Evolutionary conservation across 2,888 invertebrate species (phyloP).

Genomic region (Agapostemon virescens): DNA sequence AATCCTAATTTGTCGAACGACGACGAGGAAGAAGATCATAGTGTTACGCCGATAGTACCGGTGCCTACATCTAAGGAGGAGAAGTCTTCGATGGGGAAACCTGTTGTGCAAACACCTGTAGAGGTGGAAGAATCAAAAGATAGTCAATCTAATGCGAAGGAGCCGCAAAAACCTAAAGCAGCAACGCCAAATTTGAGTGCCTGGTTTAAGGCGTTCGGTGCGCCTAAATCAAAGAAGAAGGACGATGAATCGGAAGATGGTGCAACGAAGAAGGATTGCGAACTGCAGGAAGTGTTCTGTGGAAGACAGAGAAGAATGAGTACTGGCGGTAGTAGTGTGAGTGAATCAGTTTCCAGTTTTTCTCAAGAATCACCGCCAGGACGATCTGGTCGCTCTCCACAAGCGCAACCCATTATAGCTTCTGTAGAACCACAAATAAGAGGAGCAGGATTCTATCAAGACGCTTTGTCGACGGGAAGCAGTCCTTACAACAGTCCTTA

Average conservation of each 20-base stretch:
- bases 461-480: constrained; percentile 90
- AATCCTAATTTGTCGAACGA: constrained; percentile 78
- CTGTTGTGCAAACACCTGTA: constrained; percentile 64
- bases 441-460: constrained; percentile 92
- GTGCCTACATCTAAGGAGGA: constrained; percentile 67
- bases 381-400: constrained; percentile 75
- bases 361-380: constrained; percentile 86
- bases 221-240: constrained; percentile 88
- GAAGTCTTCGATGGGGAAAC: constrained; percentile 68
- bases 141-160: constrained; percentile 67
- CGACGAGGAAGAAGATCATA: constrained; percentile 78
- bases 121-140: constrained; percentile 70
- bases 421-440: constrained; percentile 90
- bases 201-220: constrained; percentile 96
- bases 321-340: constrained; percentile 77
- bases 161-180: constrained; percentile 83
- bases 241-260: constrained; percentile 81
- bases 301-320: constrained; percentile 81
- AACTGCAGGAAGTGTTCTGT: constrained; percentile 78
- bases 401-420: constrained; percentile 83
- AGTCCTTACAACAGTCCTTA: constrained; percentile 88
- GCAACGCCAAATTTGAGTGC: constrained; percentile 93
- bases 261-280: constrained; percentile 78
- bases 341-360: constrained; percentile 78
- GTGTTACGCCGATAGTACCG: constrained; percentile 65